Conservation (phyloP, 2,797 vertebrate species). For the Denticeps clupeoides region DNA sequence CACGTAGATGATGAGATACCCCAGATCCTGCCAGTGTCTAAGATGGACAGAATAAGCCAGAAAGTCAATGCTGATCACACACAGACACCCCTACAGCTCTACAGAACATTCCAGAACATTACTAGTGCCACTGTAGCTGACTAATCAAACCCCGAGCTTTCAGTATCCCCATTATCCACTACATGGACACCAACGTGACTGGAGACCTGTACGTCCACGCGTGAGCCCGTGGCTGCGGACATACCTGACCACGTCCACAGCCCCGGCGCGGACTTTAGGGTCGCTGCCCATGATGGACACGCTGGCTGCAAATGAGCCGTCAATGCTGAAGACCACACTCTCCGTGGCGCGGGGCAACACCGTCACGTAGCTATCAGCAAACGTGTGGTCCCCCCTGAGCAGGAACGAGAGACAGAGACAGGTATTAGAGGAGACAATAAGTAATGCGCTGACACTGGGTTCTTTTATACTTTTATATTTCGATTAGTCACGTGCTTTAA, state of each 20-base stretch:
- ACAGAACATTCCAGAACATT: no score
- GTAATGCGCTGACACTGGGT: no score
- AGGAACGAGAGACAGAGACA: slow-evolving; percentile 42
- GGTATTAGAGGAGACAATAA: not conserved
- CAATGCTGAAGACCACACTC: slow-evolving; percentile 96
- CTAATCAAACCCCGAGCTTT: no score
- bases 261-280: slow-evolving; percentile 91
- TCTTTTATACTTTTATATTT: no score
- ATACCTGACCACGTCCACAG: slow-evolving; percentile 92
- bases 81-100: no score
- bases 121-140: no score
- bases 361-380: slow-evolving; percentile 87
- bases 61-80: no score
- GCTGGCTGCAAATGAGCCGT: slow-evolving; percentile 92
- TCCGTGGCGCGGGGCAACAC: slow-evolving; percentile 80
- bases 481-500: no score
- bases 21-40: slow-evolving; percentile 97
- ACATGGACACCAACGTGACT: no score
- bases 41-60: slow-evolving; percentile 48
- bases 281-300: slow-evolving; percentile 98
- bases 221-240: slow-evolving; percentile 38
- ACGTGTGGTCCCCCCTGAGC: slow-evolving; percentile 85
- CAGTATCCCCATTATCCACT: no score
- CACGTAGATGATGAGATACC: slow-evolving; percentile 96
- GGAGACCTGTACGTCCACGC: slow-evolving; percentile 78